A percentile compares a stretch with the other conserved stretches of the same genome.
Evolutionary conservation across 2,797 vertebrate species (phyloP).

Genomic region (Chelon labrosus): DNA sequence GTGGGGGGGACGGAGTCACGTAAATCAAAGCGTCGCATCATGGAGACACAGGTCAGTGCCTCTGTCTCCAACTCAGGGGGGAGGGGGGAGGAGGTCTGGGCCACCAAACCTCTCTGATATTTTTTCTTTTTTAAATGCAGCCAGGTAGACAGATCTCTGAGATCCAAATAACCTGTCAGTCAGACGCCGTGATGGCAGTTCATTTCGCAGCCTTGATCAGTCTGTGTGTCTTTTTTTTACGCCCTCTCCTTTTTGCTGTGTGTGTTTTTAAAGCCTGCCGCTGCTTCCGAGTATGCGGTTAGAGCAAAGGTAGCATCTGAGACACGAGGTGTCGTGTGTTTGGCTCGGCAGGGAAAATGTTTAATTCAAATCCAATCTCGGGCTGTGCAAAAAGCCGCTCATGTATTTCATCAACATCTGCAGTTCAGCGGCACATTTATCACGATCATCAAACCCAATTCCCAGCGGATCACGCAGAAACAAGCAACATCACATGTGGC

Average conservation of each 20-base stretch:
- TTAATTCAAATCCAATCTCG: constrained; percentile 62
- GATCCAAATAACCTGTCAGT: constrained; percentile 76
- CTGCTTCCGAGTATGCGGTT: constrained; percentile 38
- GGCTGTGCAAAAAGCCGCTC: constrained; percentile 42
- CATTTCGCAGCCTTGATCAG: constrained; percentile 59
- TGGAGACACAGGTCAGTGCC: constrained; percentile 87
- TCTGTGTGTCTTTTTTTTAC: constrained; percentile 46
- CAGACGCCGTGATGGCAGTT: constrained; percentile 52
- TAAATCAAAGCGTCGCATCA: constrained; percentile 87
- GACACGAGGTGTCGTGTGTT: constrained; percentile 17
- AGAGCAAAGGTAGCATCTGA: constrained; percentile 21
- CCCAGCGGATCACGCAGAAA: constrained; percentile 52
- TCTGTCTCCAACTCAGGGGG: constrained; percentile 47
- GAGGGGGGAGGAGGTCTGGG: constrained; percentile 23
- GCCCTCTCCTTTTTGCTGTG: constrained; percentile 1
- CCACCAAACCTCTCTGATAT: constrained; percentile 45
- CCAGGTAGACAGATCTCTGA: constrained; percentile 67
- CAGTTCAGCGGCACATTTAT: constrained; percentile 62
- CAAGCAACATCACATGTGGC: constrained; percentile 52
- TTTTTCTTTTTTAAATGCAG: constrained; percentile 29
- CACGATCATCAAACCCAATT: constrained; percentile 69
- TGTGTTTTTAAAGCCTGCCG: constrained; percentile 37
- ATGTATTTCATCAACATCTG: constrained; percentile 71
- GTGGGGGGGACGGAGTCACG: constrained; percentile 78
- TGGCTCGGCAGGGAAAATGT: constrained; percentile 46